Evolutionary conservation across 2,797 vertebrate species (phyloP).

Genomic region (Gymnodraco acuticeps): DNA sequence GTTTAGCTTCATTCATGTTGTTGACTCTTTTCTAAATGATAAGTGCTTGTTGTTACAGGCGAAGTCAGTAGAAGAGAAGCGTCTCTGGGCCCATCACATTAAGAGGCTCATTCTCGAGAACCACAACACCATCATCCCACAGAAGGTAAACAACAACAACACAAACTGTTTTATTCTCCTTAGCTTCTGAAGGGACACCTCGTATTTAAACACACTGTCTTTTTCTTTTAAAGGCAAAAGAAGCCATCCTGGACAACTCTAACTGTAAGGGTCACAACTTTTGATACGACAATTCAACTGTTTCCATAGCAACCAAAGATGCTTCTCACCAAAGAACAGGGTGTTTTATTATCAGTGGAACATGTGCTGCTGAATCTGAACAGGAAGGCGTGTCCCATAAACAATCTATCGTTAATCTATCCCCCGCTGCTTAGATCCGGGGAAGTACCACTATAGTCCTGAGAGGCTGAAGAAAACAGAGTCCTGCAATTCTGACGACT

Average conservation of each 20-base stretch:
- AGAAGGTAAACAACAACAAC: conserved; percentile 85
- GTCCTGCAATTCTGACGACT: conserved; percentile 83
- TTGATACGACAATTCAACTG: conserved; percentile 11
- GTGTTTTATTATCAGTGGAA: conserved; percentile 38
- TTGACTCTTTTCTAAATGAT: conserved; percentile 5
- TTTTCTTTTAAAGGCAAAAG: conserved; percentile 87
- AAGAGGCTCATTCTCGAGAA: conserved; percentile 98
- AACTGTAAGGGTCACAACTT: conserved; percentile 87
- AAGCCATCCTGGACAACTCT: conserved; percentile 92
- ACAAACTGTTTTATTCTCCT: background rate
- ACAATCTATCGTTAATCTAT: background rate
- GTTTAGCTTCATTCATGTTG: background rate
- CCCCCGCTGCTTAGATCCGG: conserved; percentile 82
- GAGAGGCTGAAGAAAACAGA: conserved; percentile 90
- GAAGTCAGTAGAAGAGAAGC: conserved; percentile 93
- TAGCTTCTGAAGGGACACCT: background rate
- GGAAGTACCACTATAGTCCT: conserved; percentile 90
- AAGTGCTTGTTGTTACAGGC: conserved; percentile 81
- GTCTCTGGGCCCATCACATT: conserved; percentile 94
- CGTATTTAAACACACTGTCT: background rate
- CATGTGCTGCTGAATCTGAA: conserved; percentile 37
- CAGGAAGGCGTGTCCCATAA: conserved; percentile 19
- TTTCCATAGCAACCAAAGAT: conserved; percentile 56
- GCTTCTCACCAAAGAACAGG: conserved; percentile 24
- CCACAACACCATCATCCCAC: conserved; percentile 93